Evolutionary conservation across 2,797 vertebrate species (phyloP), one percentile per base, ranked within the genome.

Genomic region (Amphiprion clarkii): DNA sequence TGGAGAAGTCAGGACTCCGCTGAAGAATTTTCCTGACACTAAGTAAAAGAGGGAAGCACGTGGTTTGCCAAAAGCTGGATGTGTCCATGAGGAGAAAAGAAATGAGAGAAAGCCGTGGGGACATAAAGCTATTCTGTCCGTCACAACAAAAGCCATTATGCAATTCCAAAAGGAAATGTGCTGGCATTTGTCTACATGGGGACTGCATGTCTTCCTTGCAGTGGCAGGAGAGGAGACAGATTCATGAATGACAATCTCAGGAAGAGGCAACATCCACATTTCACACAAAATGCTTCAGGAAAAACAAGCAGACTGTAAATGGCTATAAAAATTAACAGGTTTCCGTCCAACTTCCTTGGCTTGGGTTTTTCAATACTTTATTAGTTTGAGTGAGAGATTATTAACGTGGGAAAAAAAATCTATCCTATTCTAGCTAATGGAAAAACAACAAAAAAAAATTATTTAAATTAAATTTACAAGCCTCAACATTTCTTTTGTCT

Each of bases 251-350:
- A 80, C 44, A 72, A 84, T 72, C 78, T 79, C 86, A 92, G 90
- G 87, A 94, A 90, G 77, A 88, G 79, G 80, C 86, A 85, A 91
- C 76, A 83, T 88, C 84, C 89, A 90, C 83, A 88, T 83, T 83
- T 89, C 85, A 89, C 86, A 92, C 89, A 89, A 86, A 87, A 92
- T 72, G 79, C 78, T 80, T 81, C 64, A 77, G 82, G 65, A 87
- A 90, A 90, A 89, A 89, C 85, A 89, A 87, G 71, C 25, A 0
- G 31, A 62, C 63, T 75, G 81, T 89, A 85, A 89, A 89, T 74
- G 74, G 74, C 69, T 88, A 86, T 91, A 84, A 85, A 87, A 87
- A 85, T 66, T 62, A 75, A 52, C 84, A 79, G 79, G 70, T 83
- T 88, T 90, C 83, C 71, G 61, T 72, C 62, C 8, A 14, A 68